Base-by-base conservation (phyloP, 2,888 invertebrate genomes). In the Volucella bombylans region DNA sequence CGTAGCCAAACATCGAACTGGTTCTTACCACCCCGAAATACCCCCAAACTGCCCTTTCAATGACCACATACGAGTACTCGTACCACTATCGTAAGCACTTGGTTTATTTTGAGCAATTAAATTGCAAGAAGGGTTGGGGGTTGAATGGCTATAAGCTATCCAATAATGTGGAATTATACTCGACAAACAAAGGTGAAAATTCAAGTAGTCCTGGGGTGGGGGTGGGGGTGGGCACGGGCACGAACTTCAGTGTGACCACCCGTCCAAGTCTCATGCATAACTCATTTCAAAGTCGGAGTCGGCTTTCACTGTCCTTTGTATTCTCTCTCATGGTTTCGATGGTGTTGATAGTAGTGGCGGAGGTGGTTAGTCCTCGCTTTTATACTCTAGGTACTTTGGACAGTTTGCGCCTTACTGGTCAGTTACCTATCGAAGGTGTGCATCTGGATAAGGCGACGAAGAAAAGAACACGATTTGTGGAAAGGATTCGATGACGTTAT, bases 51-150 rank as follows among this genome's bases (percentile, higher is more conserved):
- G 18, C 31, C 54, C 39, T 10, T 31, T n/a, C 59, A 50, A 47
- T 72, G 59, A 81, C 85, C 85, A 68, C 71, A 71, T 62, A 77
- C 80, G 57, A 76, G 81, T 71, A 85, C 85, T 62, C 71, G 65
- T 62, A 77, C 80, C 57, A 76, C 81, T 71, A 85, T 85, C 81
- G 77, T 81, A 77, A 81, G 81, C 67, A 81, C 85, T 72, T 72
- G 76, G 85, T 77, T 77, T 85, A 77, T 81, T 85, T 76, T 81
- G 69, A 71, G 76, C 76, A 76, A 81, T 85, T 77, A 81, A 81
- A 81, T 64, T 77, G 72, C 76, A 81, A 68, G 54, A 61, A 31
- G 67, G 54, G 57, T 23, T 23, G 23, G 23, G 23, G 23, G 4
- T 23, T 4, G 23, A 3, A 4, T 23, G 23, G 49, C 71, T 38